Percentiles rank a stretch among this genome's conserved stretches.
phyloP scores from a whole-genome alignment of 2,113 vertebrate species.

The Copsychus sechellarum region DNA sequence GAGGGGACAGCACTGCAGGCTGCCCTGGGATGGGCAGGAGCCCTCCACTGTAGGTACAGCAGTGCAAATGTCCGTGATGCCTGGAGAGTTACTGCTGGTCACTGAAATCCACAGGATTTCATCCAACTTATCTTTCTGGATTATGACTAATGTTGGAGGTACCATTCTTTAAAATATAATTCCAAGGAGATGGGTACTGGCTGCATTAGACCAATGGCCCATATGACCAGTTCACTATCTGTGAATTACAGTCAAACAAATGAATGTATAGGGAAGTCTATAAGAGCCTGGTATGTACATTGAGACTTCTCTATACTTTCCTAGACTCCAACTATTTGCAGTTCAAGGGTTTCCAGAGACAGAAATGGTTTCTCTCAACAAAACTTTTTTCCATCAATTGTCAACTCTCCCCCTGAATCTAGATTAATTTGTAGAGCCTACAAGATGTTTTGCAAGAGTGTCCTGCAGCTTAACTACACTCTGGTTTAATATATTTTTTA shows the following conservation, averaged over 20 bases:
- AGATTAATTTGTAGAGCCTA: background rate
- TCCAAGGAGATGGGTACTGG: background rate
- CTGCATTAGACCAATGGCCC: background rate
- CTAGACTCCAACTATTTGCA: background rate
- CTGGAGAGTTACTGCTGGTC: background rate
- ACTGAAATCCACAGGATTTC: background rate
- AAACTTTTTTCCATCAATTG: background rate
- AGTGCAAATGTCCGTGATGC: background rate
- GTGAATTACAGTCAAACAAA: background rate
- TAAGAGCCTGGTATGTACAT: background rate
- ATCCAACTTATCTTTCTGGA: background rate
- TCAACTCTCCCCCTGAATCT: background rate
- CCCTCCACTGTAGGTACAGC: background rate
- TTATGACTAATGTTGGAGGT: background rate
- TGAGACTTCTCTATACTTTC: background rate
- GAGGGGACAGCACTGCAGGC: background rate
- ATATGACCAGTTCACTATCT: background rate
- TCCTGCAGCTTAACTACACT: background rate
- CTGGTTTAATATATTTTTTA: background rate
- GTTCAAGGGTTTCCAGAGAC: background rate
- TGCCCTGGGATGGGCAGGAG: background rate
- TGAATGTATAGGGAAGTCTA: background rate
- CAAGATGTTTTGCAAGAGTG: background rate
- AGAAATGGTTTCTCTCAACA: background rate
- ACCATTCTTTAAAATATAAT: background rate